Evolutionary conservation across 2,797 vertebrate species (phyloP), one percentile per base, ranked within the genome.

Genomic region (Typhlichthys eigenmanni): DNA sequence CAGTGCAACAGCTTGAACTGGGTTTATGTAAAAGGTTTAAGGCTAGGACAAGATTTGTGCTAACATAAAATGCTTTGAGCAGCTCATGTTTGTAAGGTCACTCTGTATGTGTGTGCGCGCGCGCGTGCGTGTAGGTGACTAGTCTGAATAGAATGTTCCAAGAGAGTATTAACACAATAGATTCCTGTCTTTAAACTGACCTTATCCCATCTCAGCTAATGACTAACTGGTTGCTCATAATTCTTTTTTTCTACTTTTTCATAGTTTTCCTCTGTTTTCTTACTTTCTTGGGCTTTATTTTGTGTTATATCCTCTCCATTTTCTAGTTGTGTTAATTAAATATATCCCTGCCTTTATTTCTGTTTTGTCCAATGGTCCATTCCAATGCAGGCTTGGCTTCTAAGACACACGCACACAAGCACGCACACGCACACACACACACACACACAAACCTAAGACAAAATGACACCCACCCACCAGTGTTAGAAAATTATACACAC

Each of bases 171-270:
- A 58, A 50, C 12, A 50, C n/a, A 6, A 6, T n/a, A 13, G 51
- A 53, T 69, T 60, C 63, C 38, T 14, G 47, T 70, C 38, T 50
- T 52, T 62, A 60, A 54, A 29, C 38, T 82, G 75, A 80, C 79
- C 79, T 76, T 76, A 63, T 76, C 67, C 64, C 71, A 63, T 43
- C 38, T 43, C 7, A 43, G 38, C 7, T 43, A 43, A 43, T 43
- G 38, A 43, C 38, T 43, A 1, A 43, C 7, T 43, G 38, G 7
- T 43, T 7, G 7, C 38, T 43, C 7, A 3, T 59, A 34, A 29
- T 32, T 6, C 8, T 32, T 47, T 4, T 60, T 16, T 47, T 57
- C 55, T 55, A 9, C 55, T 55, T 76, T 64, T 29, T 62, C 55
- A 61, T 64, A 45, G 9, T 63, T 48, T 48, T 59, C n/a, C 13